Percentiles rank a stretch among this genome's conserved stretches.
Conservation (phyloP, 2,888 invertebrate species). For the Plebejus argus region DNA sequence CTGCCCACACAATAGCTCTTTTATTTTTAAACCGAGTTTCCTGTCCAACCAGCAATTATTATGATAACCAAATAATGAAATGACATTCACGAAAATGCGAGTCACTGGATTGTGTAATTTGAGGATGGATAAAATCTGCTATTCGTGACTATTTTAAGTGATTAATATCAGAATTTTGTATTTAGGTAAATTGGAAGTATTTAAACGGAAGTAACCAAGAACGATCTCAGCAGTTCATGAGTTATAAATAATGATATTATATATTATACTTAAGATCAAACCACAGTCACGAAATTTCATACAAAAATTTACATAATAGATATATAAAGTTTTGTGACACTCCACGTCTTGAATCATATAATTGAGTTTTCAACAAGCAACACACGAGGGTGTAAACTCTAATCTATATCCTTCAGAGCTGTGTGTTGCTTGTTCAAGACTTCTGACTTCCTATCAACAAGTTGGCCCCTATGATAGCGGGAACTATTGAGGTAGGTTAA, state of each 20-base stretch:
- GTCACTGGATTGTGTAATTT: not conserved
- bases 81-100: slow-evolving; percentile 14
- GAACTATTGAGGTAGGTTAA: not conserved
- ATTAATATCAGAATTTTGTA: not conserved
- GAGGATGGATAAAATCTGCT: not conserved
- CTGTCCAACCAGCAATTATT: slow-evolving; percentile 15
- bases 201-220: too few relatives aligned
- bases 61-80: slow-evolving; percentile 23
- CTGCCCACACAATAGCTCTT: not conserved
- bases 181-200: not conserved
- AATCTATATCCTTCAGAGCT: too few relatives aligned
- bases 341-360: too few relatives aligned
- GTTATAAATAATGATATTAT: too few relatives aligned
- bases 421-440: not conserved
- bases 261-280: too few relatives aligned
- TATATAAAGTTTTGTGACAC: too few relatives aligned
- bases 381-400: too few relatives aligned
- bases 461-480: not conserved
- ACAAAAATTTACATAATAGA: too few relatives aligned
- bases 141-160: not conserved
- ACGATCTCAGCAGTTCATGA: too few relatives aligned
- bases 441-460: not conserved
- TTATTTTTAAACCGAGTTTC: slow-evolving; percentile 14
- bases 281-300: too few relatives aligned
- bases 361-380: not conserved